Percentiles rank a stretch among this genome's conserved stretches.
These are phyloP conservation scores for Clarias fuscus DNA, from an alignment of 2,797 vertebrate species.

Conservation along the genomic window DNA sequence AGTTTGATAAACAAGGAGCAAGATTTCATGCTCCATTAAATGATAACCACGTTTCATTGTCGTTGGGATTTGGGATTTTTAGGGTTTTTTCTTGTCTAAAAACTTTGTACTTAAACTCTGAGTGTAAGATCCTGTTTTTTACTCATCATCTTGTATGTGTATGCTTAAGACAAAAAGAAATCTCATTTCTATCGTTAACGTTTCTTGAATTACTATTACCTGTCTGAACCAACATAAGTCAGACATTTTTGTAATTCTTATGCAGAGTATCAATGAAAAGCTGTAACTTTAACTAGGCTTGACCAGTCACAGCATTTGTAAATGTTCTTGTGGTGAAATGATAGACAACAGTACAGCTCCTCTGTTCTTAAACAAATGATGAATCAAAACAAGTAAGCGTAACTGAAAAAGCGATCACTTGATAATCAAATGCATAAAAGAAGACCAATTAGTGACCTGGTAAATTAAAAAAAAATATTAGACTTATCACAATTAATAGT, in stretches of 20 bases:
- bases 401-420: background rate
- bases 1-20: background rate
- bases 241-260: background rate
- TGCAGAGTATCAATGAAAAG: constrained; percentile 17
- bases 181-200: background rate
- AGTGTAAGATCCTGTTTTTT: background rate
- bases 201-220: background rate
- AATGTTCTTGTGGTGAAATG: background rate
- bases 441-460: background rate
- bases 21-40: too few relatives aligned
- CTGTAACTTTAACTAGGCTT: background rate
- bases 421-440: background rate
- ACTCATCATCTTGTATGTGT: background rate
- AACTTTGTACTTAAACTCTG: background rate
- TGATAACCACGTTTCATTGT: background rate
- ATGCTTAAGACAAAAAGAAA: background rate
- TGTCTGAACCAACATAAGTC: background rate
- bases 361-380: background rate
- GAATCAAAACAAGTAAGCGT: background rate
- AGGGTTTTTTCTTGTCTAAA: background rate
- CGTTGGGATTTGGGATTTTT: background rate
- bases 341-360: background rate
- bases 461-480: background rate
- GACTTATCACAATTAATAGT: background rate
- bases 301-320: background rate